phyloP scores from a whole-genome alignment of 2,113 vertebrate species.

The Vireo altiloquus region DNA sequence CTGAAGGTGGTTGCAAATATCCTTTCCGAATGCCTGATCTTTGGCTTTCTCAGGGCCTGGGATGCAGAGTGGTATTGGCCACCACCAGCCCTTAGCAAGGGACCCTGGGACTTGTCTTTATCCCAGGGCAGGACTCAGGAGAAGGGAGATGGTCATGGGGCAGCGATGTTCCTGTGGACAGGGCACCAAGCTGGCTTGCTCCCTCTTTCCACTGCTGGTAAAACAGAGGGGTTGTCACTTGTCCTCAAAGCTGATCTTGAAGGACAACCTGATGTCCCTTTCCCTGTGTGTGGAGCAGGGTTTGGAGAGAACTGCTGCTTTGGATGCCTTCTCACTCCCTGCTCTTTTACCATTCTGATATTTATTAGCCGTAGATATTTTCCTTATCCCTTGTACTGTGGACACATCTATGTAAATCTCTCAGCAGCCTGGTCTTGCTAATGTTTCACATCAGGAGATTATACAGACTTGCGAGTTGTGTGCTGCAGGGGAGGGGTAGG shows the following conservation, averaged over 20 bases:
- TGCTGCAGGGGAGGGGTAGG: background rate
- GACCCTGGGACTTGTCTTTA: background rate
- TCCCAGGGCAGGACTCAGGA: background rate
- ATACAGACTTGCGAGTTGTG: background rate
- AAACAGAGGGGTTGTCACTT: background rate
- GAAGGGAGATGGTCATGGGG: background rate
- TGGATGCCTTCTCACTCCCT: background rate
- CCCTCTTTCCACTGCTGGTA: rapidly evolving
- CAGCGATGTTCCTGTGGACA: background rate
- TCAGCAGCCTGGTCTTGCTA: background rate
- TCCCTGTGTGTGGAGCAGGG: rapidly evolving
- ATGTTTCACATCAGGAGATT: background rate
- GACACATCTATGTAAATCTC: background rate
- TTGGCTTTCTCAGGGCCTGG: background rate
- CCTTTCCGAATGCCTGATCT: background rate
- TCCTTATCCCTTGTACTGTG: background rate
- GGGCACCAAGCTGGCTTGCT: background rate
- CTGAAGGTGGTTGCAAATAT: background rate
- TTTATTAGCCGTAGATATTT: background rate
- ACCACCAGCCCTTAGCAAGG: background rate
- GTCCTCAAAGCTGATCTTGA: background rate
- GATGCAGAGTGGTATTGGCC: rapidly evolving
- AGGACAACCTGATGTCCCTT: background rate
- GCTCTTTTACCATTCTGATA: background rate
- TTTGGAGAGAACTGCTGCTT: background rate